phyloP scores from a whole-genome alignment of 2,888 invertebrate genomes.

The Argyresthia goedartella region DNA sequence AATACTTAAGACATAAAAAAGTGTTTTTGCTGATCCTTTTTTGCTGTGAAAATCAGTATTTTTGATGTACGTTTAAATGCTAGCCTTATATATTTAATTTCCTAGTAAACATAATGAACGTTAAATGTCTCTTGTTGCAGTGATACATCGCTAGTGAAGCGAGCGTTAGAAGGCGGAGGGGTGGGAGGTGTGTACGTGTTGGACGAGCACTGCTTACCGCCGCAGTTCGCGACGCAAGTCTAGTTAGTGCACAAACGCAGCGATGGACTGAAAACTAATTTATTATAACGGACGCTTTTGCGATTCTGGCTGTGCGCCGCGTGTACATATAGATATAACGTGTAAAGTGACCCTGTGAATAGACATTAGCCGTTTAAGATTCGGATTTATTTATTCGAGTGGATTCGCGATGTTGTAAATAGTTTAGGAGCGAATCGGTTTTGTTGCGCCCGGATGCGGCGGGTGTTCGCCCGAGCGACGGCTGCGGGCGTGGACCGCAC shows the following conservation, averaged over 20 bases:
- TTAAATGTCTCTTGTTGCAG: constrained; percentile 56
- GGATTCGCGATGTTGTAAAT: constrained; percentile 63
- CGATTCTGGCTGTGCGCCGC: constrained; percentile 67
- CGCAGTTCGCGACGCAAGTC: constrained; percentile 83
- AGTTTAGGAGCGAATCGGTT: constrained; percentile 45
- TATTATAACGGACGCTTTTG: constrained; percentile 61
- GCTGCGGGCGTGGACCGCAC: constrained; percentile 35
- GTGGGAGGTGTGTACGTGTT: constrained; percentile 81
- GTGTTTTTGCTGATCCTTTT: too few species aligned
- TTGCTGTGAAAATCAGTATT: too few species aligned
- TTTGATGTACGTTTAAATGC: too few species aligned
- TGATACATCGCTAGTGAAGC: constrained; percentile 78
- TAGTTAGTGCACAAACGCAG: constrained; percentile 63
- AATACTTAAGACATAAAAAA: too few species aligned
- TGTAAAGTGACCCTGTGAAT: constrained; percentile 66
- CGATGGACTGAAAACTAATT: constrained; percentile 53
- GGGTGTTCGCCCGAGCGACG: too few species aligned
- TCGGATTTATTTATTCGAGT: constrained; percentile 65
- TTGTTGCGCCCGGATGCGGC: too few species aligned
- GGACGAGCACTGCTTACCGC: constrained; percentile 81
- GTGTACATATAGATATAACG: constrained; percentile 57
- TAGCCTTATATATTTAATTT: too few species aligned
- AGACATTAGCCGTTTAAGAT: constrained; percentile 60
- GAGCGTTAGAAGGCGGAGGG: constrained; percentile 75
- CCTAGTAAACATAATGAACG: too few species aligned